These are phyloP conservation scores for Scopus umbretta DNA, from an alignment of 2,113 vertebrate genomes.

Conservation along the genomic window DNA sequence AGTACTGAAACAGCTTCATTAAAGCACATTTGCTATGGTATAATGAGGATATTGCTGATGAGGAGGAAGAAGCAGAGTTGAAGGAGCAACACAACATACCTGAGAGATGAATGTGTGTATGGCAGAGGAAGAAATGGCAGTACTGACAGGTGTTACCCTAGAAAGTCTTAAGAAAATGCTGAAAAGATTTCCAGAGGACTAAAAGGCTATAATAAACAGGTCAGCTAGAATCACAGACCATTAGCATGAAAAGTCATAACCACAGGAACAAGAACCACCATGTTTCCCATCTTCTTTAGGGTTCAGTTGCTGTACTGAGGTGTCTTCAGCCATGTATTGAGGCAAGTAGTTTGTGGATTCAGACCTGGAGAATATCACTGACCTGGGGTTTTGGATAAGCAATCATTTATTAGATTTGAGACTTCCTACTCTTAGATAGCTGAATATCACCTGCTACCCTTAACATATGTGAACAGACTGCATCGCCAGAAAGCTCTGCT, in stretches of 20 bases:
- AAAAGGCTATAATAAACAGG: not conserved
- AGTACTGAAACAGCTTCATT: slow-evolving; percentile 38
- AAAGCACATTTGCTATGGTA: slow-evolving; percentile 2
- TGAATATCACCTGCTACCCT: not conserved
- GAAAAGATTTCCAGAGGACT: not conserved
- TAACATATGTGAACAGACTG: not conserved
- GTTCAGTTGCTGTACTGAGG: not conserved
- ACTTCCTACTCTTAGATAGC: not conserved
- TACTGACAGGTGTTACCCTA: not conserved
- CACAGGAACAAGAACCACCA: not conserved
- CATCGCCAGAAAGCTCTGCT: not conserved
- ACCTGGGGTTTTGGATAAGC: not conserved
- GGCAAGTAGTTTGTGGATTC: not conserved
- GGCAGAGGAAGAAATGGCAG: not conserved
- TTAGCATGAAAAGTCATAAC: not conserved
- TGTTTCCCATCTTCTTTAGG: not conserved
- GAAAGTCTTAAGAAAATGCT: not conserved
- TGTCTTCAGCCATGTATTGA: not conserved
- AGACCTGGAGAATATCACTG: not conserved
- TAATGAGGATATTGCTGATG: not conserved
- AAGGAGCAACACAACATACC: not conserved
- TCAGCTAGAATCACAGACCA: not conserved
- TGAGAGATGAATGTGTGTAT: not conserved
- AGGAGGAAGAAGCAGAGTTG: not conserved
- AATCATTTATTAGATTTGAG: not conserved